Evolutionary conservation across 1,140 invertebrate genomes (phyloP).

Genomic region (Sminthurides bifidus): DNA sequence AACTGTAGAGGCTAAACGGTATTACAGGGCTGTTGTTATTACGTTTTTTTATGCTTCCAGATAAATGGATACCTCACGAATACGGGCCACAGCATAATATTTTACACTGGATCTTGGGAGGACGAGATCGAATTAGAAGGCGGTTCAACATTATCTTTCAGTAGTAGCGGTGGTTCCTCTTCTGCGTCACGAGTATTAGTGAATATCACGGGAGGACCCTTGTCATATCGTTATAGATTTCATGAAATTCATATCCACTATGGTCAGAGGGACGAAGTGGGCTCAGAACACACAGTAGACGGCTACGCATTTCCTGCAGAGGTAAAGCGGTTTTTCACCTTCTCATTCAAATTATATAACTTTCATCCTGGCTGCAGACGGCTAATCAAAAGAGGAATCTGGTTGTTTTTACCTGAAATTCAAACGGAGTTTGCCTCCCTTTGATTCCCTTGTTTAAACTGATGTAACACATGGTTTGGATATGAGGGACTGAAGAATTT

Average conservation of each 20-base stretch:
- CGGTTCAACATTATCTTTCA: constrained; percentile 7
- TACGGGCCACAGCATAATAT: constrained; percentile 56
- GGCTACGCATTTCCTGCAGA: constrained; percentile 88
- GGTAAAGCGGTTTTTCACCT: no score
- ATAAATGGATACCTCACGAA: constrained; percentile 75
- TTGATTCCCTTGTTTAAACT: no score
- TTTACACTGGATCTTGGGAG: constrained; percentile 32
- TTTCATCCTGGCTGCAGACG: background rate
- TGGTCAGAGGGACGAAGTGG: constrained; percentile 59
- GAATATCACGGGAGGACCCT: constrained; percentile 87
- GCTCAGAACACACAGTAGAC: constrained; percentile 86
- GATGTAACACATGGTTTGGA: no score
- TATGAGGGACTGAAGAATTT: no score
- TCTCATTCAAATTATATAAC: background rate
- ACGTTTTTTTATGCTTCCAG: constrained; percentile 41
- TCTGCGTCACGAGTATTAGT: constrained; percentile 44
- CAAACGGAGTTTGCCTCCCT: no score
- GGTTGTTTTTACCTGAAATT: no score
- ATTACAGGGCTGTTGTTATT: background rate
- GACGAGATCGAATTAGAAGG: constrained; percentile 31
- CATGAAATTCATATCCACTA: constrained; percentile 93
- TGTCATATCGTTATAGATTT: constrained; percentile 87
- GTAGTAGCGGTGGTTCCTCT: constrained; percentile 3
- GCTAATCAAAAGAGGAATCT: no score
- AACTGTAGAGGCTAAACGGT: background rate